Conservation (phyloP, 2,113 vertebrate genomes). For the Talpa occidentalis region DNA sequence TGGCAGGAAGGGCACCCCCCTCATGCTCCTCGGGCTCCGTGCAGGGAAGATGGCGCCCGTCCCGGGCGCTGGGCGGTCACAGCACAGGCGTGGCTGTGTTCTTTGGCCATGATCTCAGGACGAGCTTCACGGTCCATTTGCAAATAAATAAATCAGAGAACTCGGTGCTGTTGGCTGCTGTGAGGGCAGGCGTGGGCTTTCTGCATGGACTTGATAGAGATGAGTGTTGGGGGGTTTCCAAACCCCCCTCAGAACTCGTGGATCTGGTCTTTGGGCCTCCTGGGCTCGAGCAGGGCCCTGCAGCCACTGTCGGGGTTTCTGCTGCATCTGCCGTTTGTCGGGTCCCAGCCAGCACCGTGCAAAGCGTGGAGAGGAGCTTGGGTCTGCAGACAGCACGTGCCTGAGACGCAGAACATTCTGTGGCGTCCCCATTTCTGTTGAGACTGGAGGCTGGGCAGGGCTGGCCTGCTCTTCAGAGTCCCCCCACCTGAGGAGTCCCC, state of each 20-base stretch:
- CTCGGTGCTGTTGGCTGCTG: not conserved
- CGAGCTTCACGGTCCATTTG: not conserved
- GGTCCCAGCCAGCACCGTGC: too few species aligned
- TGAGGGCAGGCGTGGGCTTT: not conserved
- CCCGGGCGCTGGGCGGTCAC: too few species aligned
- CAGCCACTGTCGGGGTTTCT: too few species aligned
- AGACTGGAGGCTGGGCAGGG: not conserved
- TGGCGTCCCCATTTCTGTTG: not conserved
- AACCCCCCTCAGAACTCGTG: not conserved
- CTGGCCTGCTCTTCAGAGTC: not conserved
- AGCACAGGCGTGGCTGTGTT: not conserved
- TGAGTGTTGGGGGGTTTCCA: not conserved
- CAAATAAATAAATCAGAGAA: not conserved
- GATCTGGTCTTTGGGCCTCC: fast-evolving
- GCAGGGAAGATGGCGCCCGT: too few species aligned
- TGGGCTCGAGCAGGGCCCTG: fast-evolving
- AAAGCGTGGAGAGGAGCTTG: too few species aligned
- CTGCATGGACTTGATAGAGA: not conserved
- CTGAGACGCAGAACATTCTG: not conserved
- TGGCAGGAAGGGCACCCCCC: too few species aligned
- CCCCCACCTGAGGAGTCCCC: not conserved
- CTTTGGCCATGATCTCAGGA: not conserved
- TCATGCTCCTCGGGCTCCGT: too few species aligned
- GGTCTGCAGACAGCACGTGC: not conserved
- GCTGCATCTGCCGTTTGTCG: too few species aligned